phyloP scores from a whole-genome alignment of 2,888 invertebrate genomes.

The Biston stratarius region DNA sequence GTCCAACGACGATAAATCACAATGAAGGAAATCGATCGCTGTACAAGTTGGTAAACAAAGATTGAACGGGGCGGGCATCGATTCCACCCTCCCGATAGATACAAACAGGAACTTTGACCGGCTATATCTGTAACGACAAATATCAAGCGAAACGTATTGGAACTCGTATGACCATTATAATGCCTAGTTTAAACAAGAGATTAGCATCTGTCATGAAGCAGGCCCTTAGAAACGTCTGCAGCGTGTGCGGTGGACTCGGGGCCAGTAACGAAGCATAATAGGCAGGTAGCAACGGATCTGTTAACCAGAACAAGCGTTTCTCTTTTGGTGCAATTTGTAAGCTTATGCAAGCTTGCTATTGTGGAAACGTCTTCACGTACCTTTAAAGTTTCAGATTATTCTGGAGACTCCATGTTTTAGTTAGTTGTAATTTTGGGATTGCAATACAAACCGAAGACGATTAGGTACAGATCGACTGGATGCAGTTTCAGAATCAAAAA shows the following conservation, averaged over 20 bases:
- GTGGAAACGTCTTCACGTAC: not conserved
- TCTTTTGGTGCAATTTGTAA: slow-evolving; percentile 23
- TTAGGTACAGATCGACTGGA: too few relatives aligned
- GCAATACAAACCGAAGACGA: too few relatives aligned
- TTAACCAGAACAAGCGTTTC: slow-evolving; percentile 40
- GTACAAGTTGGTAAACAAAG: slow-evolving; percentile 25
- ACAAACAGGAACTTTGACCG: slow-evolving; percentile 55
- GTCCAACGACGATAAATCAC: slow-evolving; percentile 54
- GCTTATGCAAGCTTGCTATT: not conserved
- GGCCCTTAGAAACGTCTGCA: slow-evolving; percentile 17
- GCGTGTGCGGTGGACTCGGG: slow-evolving; percentile 18
- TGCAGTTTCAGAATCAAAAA: too few relatives aligned
- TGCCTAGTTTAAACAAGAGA: slow-evolving; percentile 23
- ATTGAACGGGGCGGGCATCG: slow-evolving; percentile 31
- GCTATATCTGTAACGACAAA: slow-evolving; percentile 36
- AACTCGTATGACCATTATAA: slow-evolving; percentile 7
- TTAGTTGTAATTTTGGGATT: too few relatives aligned
- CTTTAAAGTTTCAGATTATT: too few relatives aligned
- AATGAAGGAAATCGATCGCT: slow-evolving; percentile 51
- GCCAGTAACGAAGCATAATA: slow-evolving; percentile 37
- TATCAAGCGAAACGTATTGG: slow-evolving; percentile 25
- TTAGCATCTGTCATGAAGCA: slow-evolving; percentile 23
- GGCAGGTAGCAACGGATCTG: slow-evolving; percentile 39
- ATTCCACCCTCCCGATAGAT: slow-evolving; percentile 47
- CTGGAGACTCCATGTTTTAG: too few relatives aligned